phyloP scores from a whole-genome alignment of 2,113 vertebrate species.

The Apeltes quadracus region DNA sequence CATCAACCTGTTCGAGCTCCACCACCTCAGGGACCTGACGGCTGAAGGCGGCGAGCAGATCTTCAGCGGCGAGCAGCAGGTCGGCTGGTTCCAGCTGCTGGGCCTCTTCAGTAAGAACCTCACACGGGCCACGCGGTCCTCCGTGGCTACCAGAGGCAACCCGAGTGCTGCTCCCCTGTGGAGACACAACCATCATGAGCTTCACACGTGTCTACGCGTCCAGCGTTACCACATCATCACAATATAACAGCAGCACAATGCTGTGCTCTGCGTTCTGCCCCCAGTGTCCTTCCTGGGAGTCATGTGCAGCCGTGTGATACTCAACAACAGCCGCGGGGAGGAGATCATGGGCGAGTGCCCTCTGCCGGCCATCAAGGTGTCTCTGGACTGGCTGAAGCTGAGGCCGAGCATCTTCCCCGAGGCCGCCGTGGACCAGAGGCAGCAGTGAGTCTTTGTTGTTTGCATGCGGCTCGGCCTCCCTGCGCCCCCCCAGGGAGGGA shows the following conservation, averaged over 20 bases:
- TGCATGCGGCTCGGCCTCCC: not conserved
- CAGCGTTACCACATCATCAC: no score
- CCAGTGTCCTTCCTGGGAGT: conserved; percentile 96
- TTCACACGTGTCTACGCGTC: no score
- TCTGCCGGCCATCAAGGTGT: conserved; percentile 96
- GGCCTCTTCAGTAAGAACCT: conserved; percentile 92
- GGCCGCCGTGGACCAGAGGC: conserved; percentile 87
- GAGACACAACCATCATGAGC: no score
- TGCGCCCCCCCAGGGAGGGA: no score
- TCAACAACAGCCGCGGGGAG: conserved; percentile 88
- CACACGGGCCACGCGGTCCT: no score
- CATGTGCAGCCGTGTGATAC: conserved; percentile 92
- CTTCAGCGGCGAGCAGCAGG: conserved; percentile 82
- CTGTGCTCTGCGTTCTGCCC: conserved; percentile 23
- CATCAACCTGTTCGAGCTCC: conserved; percentile 97
- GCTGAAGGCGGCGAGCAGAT: conserved; percentile 87
- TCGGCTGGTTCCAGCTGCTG: conserved; percentile 94
- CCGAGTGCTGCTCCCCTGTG: no score
- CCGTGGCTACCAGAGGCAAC: no score
- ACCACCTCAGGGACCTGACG: conserved; percentile 93
- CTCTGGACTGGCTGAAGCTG: conserved; percentile 96
- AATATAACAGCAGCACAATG: no score
- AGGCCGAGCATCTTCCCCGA: conserved; percentile 91
- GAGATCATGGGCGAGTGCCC: conserved; percentile 90
- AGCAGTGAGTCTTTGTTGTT: conserved; percentile 83